Percentiles rank a stretch among this genome's conserved stretches.
Evolutionary conservation across 1,140 invertebrate species (phyloP).

Genomic region (Bombus superbus): DNA sequence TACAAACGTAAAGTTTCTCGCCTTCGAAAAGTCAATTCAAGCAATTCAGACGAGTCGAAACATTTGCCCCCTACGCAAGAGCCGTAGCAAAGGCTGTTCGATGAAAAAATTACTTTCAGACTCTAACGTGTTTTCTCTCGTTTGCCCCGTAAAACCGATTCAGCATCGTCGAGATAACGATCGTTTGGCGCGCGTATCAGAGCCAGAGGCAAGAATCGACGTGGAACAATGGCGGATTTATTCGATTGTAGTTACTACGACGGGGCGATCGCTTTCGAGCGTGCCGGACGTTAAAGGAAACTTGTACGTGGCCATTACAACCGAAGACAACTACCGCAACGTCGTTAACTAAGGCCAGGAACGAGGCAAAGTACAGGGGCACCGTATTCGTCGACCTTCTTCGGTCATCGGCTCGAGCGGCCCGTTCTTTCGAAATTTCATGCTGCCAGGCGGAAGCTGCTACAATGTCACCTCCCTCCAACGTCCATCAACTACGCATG

Average conservation of each 20-base stretch:
- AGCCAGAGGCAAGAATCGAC: neutral
- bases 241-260: neutral
- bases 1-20: neutral
- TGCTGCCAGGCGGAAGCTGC: conserved; percentile 25
- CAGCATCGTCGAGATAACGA: neutral
- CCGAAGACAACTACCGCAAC: conserved; percentile 6
- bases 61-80: neutral
- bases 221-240: neutral
- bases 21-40: neutral
- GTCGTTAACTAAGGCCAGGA: conserved; percentile 42
- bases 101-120: neutral
- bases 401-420: conserved; percentile 71
- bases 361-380: conserved; percentile 38
- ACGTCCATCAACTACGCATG: neutral
- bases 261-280: conserved; percentile 11
- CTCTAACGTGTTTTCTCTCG: neutral
- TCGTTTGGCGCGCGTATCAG: too few species aligned
- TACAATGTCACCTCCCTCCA: neutral
- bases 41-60: neutral
- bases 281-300: conserved; percentile 12
- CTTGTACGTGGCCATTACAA: conserved; percentile 27
- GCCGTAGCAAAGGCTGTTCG: neutral
- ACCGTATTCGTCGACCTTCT: conserved; percentile 67
- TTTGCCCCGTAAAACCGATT: neutral
- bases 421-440: conserved; percentile 46